Evolutionary conservation across 2,888 invertebrate genomes (phyloP).

Genomic region (Tiliacea citrago): DNA sequence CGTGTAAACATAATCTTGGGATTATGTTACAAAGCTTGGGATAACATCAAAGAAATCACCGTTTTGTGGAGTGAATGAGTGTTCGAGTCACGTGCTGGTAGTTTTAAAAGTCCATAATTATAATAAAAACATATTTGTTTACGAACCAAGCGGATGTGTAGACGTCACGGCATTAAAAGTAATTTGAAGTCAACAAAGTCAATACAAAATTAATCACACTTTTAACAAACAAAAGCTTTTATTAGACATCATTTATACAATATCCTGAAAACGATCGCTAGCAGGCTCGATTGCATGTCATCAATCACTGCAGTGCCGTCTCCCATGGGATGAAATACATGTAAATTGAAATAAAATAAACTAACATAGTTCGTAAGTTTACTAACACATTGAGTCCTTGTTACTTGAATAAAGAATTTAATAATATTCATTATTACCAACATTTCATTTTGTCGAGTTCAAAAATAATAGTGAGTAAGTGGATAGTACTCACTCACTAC

Average conservation of each 20-base stretch:
- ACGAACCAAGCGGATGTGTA: background rate
- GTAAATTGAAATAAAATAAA: no score
- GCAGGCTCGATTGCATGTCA: no score
- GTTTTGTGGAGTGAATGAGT: background rate
- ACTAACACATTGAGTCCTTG: no score
- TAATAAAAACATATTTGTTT: constrained; percentile 9
- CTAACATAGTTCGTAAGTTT: no score
- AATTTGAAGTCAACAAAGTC: constrained; percentile 13
- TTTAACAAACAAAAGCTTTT: constrained; percentile 9
- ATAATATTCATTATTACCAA: constrained; percentile 1
- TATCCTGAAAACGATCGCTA: no score
- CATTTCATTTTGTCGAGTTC: constrained; percentile 17
- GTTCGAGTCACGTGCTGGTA: background rate
- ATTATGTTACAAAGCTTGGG: background rate
- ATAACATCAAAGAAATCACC: background rate
- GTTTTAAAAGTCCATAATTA: background rate
- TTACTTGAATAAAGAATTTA: no score
- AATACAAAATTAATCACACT: background rate
- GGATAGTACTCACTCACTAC: constrained; percentile 11
- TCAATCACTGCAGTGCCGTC: no score
- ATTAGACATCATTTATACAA: background rate
- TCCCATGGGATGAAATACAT: no score
- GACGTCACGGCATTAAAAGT: background rate
- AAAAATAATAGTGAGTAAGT: constrained; percentile 29
- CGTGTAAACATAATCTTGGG: background rate